Evolutionary conservation across 2,888 invertebrate species (phyloP).

Genomic region (Drosophila niveifrons): DNA sequence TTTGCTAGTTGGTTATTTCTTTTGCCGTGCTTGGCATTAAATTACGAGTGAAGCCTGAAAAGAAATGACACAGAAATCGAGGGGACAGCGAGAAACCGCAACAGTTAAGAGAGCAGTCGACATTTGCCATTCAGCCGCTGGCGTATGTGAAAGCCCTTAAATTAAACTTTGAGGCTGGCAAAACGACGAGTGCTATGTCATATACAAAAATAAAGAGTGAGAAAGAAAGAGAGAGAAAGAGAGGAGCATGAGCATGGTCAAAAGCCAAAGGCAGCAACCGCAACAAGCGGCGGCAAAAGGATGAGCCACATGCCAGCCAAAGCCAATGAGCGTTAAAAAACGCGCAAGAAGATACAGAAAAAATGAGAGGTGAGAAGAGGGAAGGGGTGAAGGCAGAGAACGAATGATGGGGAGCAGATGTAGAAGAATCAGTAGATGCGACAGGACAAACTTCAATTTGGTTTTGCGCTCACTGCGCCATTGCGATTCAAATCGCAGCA

Average conservation of each 20-base stretch:
- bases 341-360: constrained; percentile 38
- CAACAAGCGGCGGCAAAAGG: constrained; percentile 59
- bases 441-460: constrained; percentile 73
- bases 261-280: constrained; percentile 64
- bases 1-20: not conserved
- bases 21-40: constrained; percentile 1
- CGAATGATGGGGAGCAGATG: constrained; percentile 11
- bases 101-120: constrained; percentile 47
- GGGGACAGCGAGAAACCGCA: constrained; percentile 17
- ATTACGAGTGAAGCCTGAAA: constrained; percentile 11
- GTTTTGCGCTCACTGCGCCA: constrained; percentile 57
- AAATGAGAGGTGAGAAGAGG: not conserved
- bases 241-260: constrained; percentile 26
- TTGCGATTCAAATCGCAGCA: constrained; percentile 78
- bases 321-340: constrained; percentile 75
- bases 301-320: constrained; percentile 51
- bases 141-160: constrained; percentile 61
- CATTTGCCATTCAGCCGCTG: constrained; percentile 34
- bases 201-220: constrained; percentile 22
- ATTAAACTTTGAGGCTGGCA: constrained; percentile 63
- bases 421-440: constrained; percentile 47
- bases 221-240: constrained; percentile 21
- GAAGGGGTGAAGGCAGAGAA: not conserved
- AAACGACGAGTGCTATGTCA: constrained; percentile 34
- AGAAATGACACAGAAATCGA: not conserved